Evolutionary conservation across 2,888 invertebrate species (phyloP), one percentile per base, ranked within the genome.

Genomic region (Phaedon cochleariae): DNA sequence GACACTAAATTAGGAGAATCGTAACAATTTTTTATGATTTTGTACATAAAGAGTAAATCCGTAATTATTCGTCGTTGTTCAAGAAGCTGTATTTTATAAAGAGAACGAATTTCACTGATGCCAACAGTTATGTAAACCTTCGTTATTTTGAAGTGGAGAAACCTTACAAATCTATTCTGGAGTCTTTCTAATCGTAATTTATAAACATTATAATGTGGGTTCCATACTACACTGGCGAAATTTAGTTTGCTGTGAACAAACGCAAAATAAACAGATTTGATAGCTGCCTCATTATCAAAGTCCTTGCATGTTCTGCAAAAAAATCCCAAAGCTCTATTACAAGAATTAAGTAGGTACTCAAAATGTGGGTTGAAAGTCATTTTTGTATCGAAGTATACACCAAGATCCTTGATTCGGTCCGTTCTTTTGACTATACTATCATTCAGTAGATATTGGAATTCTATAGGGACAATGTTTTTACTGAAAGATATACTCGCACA

Each of bases 11-110:
- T 10, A 55, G 21, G 22, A 31, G 18, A 15, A 26, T 46, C 41
- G 20, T 52, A 6, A 68, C 51, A n/a, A 63, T 55, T 21, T 34
- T 26, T 49, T 15, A 29, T 22, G 26, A 22, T 26, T 18, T 54
- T 54, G 21, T 22, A 31, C 20, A 6, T 22, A 2, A 17, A 17
- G n/a, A 31, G 34, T 41, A 12, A 41, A 34, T 37, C 12, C 21
- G 22, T 29, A 45, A 54, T 9, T 46, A 17, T 29, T 10, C 26
- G 26, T 26, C 26, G 26, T 26, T 26, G 26, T 34, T 34, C 34
- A 10, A 34, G 34, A 34, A 12, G 34, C 34, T 34, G n/a, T n/a
- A n/a, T n/a, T n/a, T 51, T 51, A 22, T 51, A 51, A 21, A 21
- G 21, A 51, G 6, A 21, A 21, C 51, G 20, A 21, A 51, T 51